phyloP scores from a whole-genome alignment of 92 coral and sea anemone genomes.

The Palythoa grandis region DNA sequence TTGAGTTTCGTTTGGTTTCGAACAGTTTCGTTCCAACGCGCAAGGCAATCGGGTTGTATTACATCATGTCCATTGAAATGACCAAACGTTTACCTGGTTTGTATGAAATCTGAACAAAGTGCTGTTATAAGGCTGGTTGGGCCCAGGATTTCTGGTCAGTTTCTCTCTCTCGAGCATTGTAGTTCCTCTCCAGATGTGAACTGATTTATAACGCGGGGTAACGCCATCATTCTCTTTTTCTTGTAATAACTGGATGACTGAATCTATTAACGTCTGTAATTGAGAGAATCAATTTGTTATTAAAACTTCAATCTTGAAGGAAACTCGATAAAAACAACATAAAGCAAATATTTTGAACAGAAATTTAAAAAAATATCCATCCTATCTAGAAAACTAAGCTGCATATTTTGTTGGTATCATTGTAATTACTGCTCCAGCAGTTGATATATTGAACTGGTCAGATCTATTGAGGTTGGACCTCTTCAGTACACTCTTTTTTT shows the following conservation, averaged over 20 bases:
- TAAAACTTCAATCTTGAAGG: neutral
- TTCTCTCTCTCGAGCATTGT: constrained; percentile 36
- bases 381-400: no score
- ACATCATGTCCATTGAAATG: no score
- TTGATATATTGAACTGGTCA: no score
- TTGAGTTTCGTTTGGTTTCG: neutral
- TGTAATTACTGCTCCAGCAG: no score
- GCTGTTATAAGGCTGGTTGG: constrained; percentile 19
- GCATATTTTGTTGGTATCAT: no score
- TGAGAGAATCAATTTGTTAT: neutral
- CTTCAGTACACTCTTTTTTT: no score
- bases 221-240: constrained; percentile 17
- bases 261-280: constrained; percentile 18
- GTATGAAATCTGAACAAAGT: constrained; percentile 41
- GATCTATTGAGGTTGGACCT: no score
- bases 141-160: constrained; percentile 3
- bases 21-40: neutral
- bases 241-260: constrained; percentile 32
- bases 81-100: constrained; percentile 21
- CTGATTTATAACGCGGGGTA: constrained; percentile 15
- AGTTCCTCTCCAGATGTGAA: constrained; percentile 46
- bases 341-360: no score
- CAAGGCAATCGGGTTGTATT: no score
- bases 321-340: no score
- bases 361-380: no score